These are phyloP conservation scores for Thymelicus acteon DNA, from an alignment of 2,888 invertebrate species.

Conservation along the genomic window DNA sequence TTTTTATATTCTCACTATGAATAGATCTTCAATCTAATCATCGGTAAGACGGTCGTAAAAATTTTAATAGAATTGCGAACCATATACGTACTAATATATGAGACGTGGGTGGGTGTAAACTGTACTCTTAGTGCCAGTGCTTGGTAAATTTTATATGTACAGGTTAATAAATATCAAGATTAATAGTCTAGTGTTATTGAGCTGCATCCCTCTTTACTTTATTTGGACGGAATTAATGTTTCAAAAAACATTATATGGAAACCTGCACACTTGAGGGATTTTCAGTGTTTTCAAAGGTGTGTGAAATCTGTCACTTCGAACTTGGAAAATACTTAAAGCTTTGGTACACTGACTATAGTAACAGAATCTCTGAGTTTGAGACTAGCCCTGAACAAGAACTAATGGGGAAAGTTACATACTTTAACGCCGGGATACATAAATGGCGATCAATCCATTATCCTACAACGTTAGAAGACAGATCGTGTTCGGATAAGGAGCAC, in stretches of 20 bases:
- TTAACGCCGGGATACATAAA: not conserved
- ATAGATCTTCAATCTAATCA: conserved; percentile 36
- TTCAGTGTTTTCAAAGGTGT: too few species aligned
- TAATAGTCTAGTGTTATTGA: too few species aligned
- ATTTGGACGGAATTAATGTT: too few species aligned
- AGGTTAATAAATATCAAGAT: too few species aligned
- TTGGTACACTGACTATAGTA: too few species aligned
- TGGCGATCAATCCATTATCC: not conserved
- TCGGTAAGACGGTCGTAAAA: conserved; percentile 28
- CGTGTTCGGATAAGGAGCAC: conserved; percentile 8
- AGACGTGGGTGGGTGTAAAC: conserved; percentile 4
- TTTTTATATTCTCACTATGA: conserved; percentile 55
- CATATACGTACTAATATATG: conserved; percentile 4
- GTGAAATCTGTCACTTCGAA: too few species aligned
- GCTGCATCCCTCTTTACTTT: too few species aligned
- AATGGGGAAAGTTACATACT: not conserved
- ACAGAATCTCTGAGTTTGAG: too few species aligned
- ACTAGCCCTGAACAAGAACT: too few species aligned
- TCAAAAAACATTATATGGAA: too few species aligned
- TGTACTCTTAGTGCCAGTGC: not conserved
- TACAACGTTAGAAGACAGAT: conserved; percentile 1
- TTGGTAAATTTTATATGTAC: not conserved
- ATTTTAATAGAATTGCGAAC: conserved; percentile 29
- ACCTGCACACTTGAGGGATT: too few species aligned
- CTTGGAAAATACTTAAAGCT: too few species aligned